Percentiles rank a stretch among this genome's conserved stretches.
Conservation (phyloP, 2,888 invertebrate species). For the Drosophila helvetica region DNA sequence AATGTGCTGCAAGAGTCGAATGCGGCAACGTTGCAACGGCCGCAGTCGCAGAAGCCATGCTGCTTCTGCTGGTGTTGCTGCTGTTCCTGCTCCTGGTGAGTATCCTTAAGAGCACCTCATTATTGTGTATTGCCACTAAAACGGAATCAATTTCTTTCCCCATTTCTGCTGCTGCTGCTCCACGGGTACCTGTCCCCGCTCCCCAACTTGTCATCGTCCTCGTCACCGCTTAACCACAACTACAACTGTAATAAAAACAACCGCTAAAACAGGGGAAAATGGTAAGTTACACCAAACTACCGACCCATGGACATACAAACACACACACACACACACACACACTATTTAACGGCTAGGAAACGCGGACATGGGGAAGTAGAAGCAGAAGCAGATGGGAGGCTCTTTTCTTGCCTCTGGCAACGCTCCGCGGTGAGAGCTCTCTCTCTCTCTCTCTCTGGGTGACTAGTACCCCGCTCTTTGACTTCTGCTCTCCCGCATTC, state of each 20-base stretch:
- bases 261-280: conserved; percentile 80
- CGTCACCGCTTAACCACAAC: conserved; percentile 44
- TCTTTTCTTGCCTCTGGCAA: conserved; percentile 57
- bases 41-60: conserved; percentile 86
- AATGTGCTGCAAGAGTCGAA: conserved; percentile 82
- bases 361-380: conserved; percentile 21
- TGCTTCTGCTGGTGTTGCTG: conserved; percentile 89
- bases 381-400: conserved; percentile 28
- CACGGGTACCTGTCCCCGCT: conserved; percentile 12
- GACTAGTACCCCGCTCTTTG: conserved; percentile 3
- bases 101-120: conserved; percentile 44
- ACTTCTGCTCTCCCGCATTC: conserved; percentile 42
- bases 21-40: conserved; percentile 80
- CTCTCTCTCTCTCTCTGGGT: conserved; percentile 21
- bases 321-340: not conserved
- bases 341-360: not conserved
- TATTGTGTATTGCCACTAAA: conserved; percentile 23
- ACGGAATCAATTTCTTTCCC: conserved; percentile 38
- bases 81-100: conserved; percentile 89
- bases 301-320: not conserved
- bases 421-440: conserved; percentile 55
- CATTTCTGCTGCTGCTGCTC: conserved; percentile 48
- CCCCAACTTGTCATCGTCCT: not conserved
- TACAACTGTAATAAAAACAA: conserved; percentile 46
- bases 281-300: conserved; percentile 76